These are phyloP conservation scores for Mus spicilegus DNA, from an alignment of 2,113 vertebrate genomes.

Conservation along the genomic window DNA sequence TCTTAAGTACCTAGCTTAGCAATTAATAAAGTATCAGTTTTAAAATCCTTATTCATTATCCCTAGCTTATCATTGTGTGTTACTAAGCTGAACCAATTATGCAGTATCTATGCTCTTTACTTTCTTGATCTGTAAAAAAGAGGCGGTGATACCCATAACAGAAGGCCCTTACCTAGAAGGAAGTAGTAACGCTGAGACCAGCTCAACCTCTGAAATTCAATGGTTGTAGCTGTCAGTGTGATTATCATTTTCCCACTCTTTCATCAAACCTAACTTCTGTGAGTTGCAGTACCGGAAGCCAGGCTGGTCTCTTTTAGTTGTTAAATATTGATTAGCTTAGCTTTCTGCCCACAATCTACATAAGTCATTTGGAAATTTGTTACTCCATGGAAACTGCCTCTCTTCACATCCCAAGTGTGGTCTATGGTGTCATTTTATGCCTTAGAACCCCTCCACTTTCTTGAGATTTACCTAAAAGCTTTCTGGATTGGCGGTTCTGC, in stretches of 20 bases:
- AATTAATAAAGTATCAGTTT: background rate
- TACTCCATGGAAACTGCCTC: background rate
- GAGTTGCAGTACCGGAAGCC: background rate
- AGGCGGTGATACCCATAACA: background rate
- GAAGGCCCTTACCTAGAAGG: background rate
- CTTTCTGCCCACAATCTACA: background rate
- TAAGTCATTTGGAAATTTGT: background rate
- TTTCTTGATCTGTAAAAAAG: slow-evolving; percentile 29
- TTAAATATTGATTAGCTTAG: background rate
- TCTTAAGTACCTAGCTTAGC: background rate
- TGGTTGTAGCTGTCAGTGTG: background rate
- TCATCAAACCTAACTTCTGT: background rate
- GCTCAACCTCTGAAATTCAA: background rate
- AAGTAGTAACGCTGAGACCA: background rate
- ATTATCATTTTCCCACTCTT: background rate
- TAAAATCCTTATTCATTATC: background rate
- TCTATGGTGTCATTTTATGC: background rate
- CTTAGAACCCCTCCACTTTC: background rate
- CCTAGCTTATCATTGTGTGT: background rate
- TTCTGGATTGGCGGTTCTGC: background rate
- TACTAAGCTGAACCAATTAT: background rate
- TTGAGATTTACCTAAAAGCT: slow-evolving; percentile 17
- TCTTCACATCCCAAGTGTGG: background rate
- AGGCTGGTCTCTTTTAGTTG: background rate
- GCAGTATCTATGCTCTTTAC: background rate